Evolutionary conservation across 2,797 vertebrate genomes (phyloP), one percentile per base, ranked within the genome.

Genomic region (Centropyge bicolor): DNA sequence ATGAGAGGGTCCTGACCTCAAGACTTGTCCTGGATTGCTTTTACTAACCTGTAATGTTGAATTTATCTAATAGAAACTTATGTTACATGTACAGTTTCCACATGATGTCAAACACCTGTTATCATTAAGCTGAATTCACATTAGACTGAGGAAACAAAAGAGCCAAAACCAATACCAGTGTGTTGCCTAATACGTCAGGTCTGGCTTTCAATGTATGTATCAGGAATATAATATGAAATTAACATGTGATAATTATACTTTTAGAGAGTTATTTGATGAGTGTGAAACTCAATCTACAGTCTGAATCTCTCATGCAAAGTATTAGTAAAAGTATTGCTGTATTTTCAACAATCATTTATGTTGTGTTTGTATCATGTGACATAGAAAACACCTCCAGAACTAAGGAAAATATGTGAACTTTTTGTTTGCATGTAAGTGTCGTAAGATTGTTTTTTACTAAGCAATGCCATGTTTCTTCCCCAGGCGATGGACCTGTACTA

Each of bases 401-500:
- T 45, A 19, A 45, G 8, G 5, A 45, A 45, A 54, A 46, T 16
- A 3, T 55, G 13, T 13, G 14, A 16, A 2, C 10, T 6, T 65
- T 56, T 38, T 24, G 84, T 78, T 43, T 61, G 43, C 49, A 82
- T 83, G 54, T 24, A 54, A 36, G 27, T 52, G 5, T 78, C 4
- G 27, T 51, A 1, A 19, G 3, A 9, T 12, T 62, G 24, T 73
- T 78, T 80, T 80, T 83, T 36, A 73, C 65, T 76, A 73, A 85
- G 52, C 69, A 40, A 36, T 66, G 57, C 67, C 31, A 43, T 84
- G 27, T 88, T 89, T 88, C 35, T 85, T 41, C 82, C 66, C 19
- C 74, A 96, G 95, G 95, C 95, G 1, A 95, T 96, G 95, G 95
- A 96, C 88, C 86, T 96, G 69, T 96, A 95, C 89, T 95, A 95